These are phyloP conservation scores for Entosphenus tridentatus DNA, from an alignment of 2,113 vertebrate species.

Conservation along the genomic window DNA sequence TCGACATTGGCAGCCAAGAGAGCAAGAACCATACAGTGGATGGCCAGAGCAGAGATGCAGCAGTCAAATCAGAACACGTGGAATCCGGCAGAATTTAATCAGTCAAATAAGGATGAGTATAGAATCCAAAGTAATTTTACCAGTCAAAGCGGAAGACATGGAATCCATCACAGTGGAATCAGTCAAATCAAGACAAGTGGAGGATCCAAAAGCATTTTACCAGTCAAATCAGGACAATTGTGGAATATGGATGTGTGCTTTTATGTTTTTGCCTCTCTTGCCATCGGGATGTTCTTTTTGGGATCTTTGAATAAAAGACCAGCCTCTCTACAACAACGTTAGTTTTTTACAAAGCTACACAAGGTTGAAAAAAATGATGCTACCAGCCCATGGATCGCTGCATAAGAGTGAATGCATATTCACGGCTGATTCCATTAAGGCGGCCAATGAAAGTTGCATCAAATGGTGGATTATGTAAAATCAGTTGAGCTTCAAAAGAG, in stretches of 20 bases:
- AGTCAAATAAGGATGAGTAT: neutral
- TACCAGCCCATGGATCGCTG: too few species aligned
- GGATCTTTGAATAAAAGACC: too few species aligned
- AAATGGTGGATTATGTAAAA: too few species aligned
- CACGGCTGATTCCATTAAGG: too few species aligned
- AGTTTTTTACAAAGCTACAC: too few species aligned
- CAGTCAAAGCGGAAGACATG: neutral
- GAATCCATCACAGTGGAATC: neutral
- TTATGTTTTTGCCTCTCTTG: neutral
- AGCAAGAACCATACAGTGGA: neutral
- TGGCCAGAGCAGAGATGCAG: neutral
- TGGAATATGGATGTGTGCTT: neutral
- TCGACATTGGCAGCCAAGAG: too few species aligned
- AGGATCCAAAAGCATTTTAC: neutral
- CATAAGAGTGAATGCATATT: too few species aligned
- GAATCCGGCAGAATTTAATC: neutral
- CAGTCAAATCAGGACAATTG: slow-evolving; percentile 1
- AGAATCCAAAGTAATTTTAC: neutral
- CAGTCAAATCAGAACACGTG: neutral
- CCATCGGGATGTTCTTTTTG: too few species aligned
- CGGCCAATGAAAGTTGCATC: too few species aligned
- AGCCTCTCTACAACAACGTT: too few species aligned
- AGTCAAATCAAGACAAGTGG: neutral
- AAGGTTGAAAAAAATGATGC: too few species aligned
- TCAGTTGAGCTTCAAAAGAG: too few species aligned